These are phyloP conservation scores for Macroteleia sp. DNA, from an alignment of 2,888 invertebrate genomes.

Conservation along the genomic window DNA sequence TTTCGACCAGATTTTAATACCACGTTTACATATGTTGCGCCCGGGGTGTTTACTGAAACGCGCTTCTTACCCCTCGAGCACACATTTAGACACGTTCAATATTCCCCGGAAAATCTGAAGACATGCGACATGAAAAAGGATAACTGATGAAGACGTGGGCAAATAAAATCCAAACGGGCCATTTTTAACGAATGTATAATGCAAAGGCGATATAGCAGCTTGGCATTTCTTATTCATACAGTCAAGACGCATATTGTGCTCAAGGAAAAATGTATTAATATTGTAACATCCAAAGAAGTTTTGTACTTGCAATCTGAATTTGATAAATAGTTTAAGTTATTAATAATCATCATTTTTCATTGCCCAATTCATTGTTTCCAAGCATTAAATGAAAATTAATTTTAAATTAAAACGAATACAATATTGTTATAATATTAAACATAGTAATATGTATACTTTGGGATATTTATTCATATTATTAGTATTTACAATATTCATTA, in stretches of 20 bases:
- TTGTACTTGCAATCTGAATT: not conserved
- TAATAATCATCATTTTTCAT: too few species aligned
- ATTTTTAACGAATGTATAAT: slow-evolving; percentile 58
- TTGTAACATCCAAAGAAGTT: slow-evolving; percentile 25
- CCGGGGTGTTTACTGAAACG: slow-evolving; percentile 35
- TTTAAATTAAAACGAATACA: too few species aligned
- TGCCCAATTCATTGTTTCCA: too few species aligned
- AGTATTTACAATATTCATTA: too few species aligned
- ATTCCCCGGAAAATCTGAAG: slow-evolving; percentile 50
- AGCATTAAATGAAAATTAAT: too few species aligned
- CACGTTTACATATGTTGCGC: slow-evolving; percentile 31
- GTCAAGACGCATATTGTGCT: slow-evolving; percentile 29
- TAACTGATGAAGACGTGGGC: slow-evolving; percentile 53
- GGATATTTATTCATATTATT: too few species aligned
- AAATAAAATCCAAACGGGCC: slow-evolving; percentile 55
- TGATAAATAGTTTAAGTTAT: slow-evolving; percentile 4
- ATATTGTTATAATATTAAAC: too few species aligned
- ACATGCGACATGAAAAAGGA: slow-evolving; percentile 44
- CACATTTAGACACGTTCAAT: slow-evolving; percentile 48
- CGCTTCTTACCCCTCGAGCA: slow-evolving; percentile 21
- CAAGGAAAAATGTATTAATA: slow-evolving; percentile 38
- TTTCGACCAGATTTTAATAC: slow-evolving; percentile 38
- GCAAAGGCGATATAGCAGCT: slow-evolving; percentile 25
- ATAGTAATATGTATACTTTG: too few species aligned
- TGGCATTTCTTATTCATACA: slow-evolving; percentile 50